Base-by-base conservation (phyloP, 1,140 invertebrate genomes). In the Caenorhabditis brenneri region DNA sequence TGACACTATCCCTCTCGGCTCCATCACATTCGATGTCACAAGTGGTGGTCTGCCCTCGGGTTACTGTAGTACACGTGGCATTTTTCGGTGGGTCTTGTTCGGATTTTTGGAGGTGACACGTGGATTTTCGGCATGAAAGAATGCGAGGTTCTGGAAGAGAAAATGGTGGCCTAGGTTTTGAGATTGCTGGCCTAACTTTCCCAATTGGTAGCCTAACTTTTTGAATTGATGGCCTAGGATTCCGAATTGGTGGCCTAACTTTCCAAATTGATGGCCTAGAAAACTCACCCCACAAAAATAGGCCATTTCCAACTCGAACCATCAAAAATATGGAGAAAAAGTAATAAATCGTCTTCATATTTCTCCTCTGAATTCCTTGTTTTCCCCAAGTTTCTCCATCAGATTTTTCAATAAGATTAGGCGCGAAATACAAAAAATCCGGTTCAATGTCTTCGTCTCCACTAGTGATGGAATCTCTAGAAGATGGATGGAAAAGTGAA, bases 11-110 rank as follows among this genome's bases (percentile, higher is more conserved):
- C 7, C 65, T 31, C 12, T 74, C 65, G 33, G 65, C 65, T 24
- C 36, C 36, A 74, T 74, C 65, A 42, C 65, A 74, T 42, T 74
- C 65, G 33, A 74, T 74, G 6, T 74, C 65, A 42, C 65, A 74
- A 5, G 9, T 27, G 0, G 5, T 42, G 5, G 5, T 42, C 39
- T 42, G 5, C 5, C n/a, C n/a, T n/a, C n/a, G n/a, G n/a, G 5
- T 42, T 42, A 6, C 39, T 27, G 5, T 58, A 4, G 2, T 1
- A 58, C 53, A 58, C 5, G 9, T 27, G 10, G 53, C 53, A 27
- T 12, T 9, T 58, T 58, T 65, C 15, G 16, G 24, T 7, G 16
- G 9, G 27, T 74, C 36, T 74, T 33, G 9, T 22, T n/a, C 19
- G 65, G 1, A 19, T 42, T 74, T 42, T 27, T 42, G 12, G 16